Base-by-base conservation (phyloP, 2,797 vertebrate genomes). In the Aeoliscus strigatus region DNA sequence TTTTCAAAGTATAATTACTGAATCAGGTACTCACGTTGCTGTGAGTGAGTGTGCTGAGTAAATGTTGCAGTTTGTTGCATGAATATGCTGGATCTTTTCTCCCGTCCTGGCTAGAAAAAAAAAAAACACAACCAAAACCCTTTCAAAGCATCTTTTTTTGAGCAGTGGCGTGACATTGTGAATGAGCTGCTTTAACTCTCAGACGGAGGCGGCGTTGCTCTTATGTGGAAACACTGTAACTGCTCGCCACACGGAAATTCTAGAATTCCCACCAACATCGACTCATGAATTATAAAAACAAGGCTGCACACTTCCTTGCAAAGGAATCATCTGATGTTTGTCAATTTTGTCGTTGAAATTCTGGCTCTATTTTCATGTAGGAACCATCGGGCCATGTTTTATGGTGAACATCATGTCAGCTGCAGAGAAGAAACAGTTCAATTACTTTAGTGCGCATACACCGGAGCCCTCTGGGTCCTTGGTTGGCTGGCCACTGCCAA, bases 401-500 rank as follows among this genome's bases (percentile, higher is more conserved):
- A 39, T 60, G 41, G 43, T 53, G 15, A 47, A 59, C 51, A 21
- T 21, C 15, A 44, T 45, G 40, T 56, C 55, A 39, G 57, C 59
- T 57, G 45, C 51, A 59, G 51, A 59, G 57, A 39, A 16, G 50
- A 64, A 65, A 79, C 62, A 73, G 41, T 65, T 63, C 41, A 50
- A n/a, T n/a, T n/a, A n/a, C n/a, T n/a, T n/a, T n/a, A n/a, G n/a
- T n/a, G n/a, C n/a, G n/a, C 49, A 48, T 52, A 35, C 50, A 27
- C 58, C n/a, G 52, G 66, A 53, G 65, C 67, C 48, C 52, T 66
- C 60, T 71, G 67, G 82, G 77, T 77, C 73, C 72, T 67, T 72
- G 56, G 77, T 69, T 73, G 76, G 75, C 61, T 51, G 50, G 47
- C 35, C n/a, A n/a, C n/a, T n/a, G n/a, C n/a, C n/a, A n/a, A n/a